A percentile compares a stretch with the other conserved stretches of the same genome.
These are phyloP conservation scores for Streptopelia turtur DNA, from an alignment of 2,797 vertebrate genomes.

Conservation along the genomic window DNA sequence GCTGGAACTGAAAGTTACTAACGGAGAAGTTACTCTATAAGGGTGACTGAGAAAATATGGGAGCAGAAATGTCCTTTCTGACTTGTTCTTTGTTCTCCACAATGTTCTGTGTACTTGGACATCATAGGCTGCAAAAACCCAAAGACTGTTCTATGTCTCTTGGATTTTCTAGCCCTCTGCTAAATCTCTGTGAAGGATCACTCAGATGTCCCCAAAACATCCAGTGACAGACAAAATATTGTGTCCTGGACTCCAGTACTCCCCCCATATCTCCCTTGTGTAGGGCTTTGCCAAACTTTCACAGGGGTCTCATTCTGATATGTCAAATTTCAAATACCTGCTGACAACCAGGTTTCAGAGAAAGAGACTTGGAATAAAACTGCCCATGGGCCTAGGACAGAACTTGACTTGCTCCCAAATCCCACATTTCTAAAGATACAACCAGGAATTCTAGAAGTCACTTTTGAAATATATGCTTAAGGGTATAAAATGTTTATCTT, in stretches of 20 bases:
- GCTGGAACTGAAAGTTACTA: not conserved
- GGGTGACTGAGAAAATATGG: not conserved
- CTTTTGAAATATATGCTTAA: not conserved
- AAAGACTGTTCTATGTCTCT: not conserved
- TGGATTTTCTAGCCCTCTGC: not conserved
- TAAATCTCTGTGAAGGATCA: not conserved
- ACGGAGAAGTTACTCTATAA: not conserved
- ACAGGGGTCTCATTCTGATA: not conserved
- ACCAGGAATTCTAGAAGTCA: not conserved
- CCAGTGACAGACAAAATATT: not conserved
- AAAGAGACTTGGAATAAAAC: constrained; percentile 3
- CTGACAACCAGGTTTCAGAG: not conserved
- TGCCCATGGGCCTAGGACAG: not conserved
- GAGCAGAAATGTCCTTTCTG: not conserved
- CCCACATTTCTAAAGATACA: not conserved
- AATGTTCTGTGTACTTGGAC: not conserved
- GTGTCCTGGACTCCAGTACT: not conserved
- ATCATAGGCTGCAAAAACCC: not conserved
- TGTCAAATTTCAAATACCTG: not conserved
- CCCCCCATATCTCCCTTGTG: not conserved
- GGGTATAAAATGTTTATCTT: not conserved
- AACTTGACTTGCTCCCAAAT: not conserved
- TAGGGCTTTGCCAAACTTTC: not conserved
- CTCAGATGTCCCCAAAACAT: not conserved
- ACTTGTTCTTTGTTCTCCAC: not conserved